Percentiles rank a stretch among this genome's conserved stretches.
Evolutionary conservation across 2,888 invertebrate species (phyloP).

Genomic region (Baronia brevicornis): DNA sequence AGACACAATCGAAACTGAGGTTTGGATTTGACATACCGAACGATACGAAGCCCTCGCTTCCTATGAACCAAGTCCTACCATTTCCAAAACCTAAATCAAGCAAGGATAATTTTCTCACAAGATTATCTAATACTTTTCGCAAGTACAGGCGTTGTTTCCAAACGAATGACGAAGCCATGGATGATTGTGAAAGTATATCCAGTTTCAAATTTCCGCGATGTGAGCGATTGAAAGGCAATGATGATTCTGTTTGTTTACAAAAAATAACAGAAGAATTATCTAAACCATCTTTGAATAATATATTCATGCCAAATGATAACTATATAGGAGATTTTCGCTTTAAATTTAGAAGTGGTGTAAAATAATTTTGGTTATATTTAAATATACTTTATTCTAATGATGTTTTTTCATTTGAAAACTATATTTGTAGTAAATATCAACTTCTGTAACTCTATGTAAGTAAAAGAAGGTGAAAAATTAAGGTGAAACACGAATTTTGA

Average conservation of each 20-base stretch:
- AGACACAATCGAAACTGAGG: slow-evolving; percentile 13
- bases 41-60: slow-evolving; percentile 28
- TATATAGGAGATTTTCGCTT: slow-evolving; percentile 10
- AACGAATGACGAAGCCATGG: slow-evolving; percentile 23
- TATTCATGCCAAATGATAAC: slow-evolving; percentile 1
- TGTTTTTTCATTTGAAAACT: too few species aligned
- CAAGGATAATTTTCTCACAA: slow-evolving; percentile 38
- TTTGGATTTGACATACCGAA: slow-evolving; percentile 10
- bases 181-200: slow-evolving; percentile 37
- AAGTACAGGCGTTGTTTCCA: slow-evolving; percentile 30
- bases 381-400: too few species aligned
- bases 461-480: too few species aligned
- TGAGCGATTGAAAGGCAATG: slow-evolving; percentile 28
- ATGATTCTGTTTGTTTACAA: slow-evolving; percentile 32
- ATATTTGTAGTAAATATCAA: too few species aligned
- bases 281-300: slow-evolving; percentile 6
- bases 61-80: slow-evolving; percentile 58
- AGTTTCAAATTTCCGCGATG: slow-evolving; percentile 50
- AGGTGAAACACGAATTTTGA: too few species aligned
- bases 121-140: slow-evolving; percentile 41
- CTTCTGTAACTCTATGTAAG: too few species aligned
- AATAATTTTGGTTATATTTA: too few species aligned
- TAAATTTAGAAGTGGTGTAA: too few species aligned
- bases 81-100: slow-evolving; percentile 51
- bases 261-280: slow-evolving; percentile 43